phyloP scores from a whole-genome alignment of 2,113 vertebrate genomes.

The Rhinolophus sinicus region DNA sequence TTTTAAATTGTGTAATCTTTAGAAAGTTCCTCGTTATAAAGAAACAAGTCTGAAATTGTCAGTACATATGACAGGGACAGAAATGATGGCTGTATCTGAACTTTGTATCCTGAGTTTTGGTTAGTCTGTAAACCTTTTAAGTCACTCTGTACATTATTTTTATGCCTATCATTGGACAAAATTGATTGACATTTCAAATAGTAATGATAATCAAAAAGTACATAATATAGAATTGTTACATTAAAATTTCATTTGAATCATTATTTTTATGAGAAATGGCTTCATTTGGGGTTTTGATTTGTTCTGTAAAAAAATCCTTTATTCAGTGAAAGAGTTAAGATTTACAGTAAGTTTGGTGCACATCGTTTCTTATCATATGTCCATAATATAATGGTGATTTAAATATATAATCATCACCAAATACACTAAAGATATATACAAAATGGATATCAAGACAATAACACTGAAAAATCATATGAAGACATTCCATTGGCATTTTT shows the following conservation, averaged over 20 bases:
- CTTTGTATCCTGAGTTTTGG: not conserved
- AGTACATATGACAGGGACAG: not conserved
- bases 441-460: not conserved
- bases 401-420: not conserved
- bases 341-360: not conserved
- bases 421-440: not conserved
- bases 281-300: not conserved
- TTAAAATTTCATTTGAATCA: not conserved
- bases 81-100: not conserved
- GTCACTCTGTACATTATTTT: not conserved
- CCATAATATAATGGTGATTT: not conserved
- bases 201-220: not conserved
- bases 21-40: not conserved
- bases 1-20: not conserved
- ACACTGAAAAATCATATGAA: not conserved
- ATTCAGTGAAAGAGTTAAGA: not conserved
- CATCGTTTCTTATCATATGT: not conserved
- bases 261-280: not conserved
- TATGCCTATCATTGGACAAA: not conserved
- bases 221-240: not conserved
- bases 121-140: not conserved
- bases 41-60: not conserved
- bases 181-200: not conserved
- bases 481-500: not conserved
- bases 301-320: not conserved